These are phyloP conservation scores for Henricia sp. DNA, from an alignment of 53 echinoderm and acorn worm genomes.

Conservation along the genomic window DNA sequence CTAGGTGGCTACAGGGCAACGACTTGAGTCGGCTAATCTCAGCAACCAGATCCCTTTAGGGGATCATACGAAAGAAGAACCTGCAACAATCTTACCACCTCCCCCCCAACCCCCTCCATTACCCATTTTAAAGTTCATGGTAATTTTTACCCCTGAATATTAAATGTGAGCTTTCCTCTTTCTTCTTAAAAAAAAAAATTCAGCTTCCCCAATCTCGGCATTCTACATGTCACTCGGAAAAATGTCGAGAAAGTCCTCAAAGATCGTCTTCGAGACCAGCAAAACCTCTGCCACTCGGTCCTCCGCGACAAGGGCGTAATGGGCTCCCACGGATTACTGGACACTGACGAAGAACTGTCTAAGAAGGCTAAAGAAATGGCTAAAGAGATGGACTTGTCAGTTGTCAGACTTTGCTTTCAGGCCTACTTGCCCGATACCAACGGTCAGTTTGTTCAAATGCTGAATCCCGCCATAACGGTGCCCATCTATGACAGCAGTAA, in stretches of 20 bases:
- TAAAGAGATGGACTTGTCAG: conserved; percentile 94
- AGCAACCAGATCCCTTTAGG: too few relatives aligned
- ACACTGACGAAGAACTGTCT: conserved; percentile 70
- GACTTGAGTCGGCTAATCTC: too few relatives aligned
- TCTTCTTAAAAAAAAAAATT: background rate
- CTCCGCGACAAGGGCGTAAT: conserved; percentile 36
- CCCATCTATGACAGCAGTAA: conserved; percentile 97
- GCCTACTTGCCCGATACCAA: conserved; percentile 80
- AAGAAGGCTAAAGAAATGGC: conserved; percentile 85
- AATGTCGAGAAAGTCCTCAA: conserved; percentile 90
- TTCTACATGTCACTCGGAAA: conserved; percentile 94
- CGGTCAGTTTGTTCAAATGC: conserved; percentile 76
- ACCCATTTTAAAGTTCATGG: background rate
- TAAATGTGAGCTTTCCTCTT: too few relatives aligned
- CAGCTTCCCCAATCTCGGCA: conserved; percentile 96
- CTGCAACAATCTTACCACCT: too few relatives aligned
- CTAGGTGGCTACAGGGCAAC: too few relatives aligned
- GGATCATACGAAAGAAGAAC: too few relatives aligned
- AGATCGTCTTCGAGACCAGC: conserved; percentile 82
- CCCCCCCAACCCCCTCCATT: background rate
- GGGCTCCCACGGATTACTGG: conserved; percentile 7
- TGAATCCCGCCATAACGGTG: conserved; percentile 84
- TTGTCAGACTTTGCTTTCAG: conserved; percentile 92
- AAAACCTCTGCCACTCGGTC: conserved; percentile 72
- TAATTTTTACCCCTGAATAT: background rate